phyloP scores from a whole-genome alignment of 2,113 vertebrate species.

The Aptenodytes patagonicus region DNA sequence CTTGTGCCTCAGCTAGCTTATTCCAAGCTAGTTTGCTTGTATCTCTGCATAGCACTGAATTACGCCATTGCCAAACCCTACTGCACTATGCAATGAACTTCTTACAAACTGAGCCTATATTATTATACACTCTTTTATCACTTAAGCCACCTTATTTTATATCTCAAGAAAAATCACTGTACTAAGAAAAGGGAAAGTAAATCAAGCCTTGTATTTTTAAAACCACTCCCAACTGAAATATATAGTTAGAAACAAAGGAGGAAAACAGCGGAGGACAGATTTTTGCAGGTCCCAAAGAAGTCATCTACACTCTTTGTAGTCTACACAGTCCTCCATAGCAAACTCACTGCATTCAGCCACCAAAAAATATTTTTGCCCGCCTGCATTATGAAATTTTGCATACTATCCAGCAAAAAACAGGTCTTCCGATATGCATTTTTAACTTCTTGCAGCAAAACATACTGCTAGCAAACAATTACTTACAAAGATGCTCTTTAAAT shows the following conservation, averaged over 20 bases:
- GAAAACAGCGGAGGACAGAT: background rate
- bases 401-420: constrained; percentile 41
- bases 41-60: background rate
- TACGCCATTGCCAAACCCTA: background rate
- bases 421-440: constrained; percentile 55
- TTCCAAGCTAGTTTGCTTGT: background rate
- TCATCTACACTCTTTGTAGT: background rate
- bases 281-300: constrained; percentile 16
- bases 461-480: constrained; percentile 70
- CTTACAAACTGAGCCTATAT: background rate
- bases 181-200: background rate
- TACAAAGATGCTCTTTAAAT: constrained; percentile 75
- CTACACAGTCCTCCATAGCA: background rate
- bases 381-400: constrained; percentile 20
- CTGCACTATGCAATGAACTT: background rate
- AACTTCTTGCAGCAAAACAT: constrained; percentile 74
- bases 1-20: background rate
- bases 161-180: background rate
- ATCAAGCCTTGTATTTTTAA: background rate
- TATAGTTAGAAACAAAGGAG: background rate
- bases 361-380: background rate
- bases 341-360: background rate
- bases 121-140: rapidly evolving
- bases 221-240: background rate
- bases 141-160: background rate